phyloP scores from a whole-genome alignment of 2,113 vertebrate genomes.

The Macaca nemestrina region DNA sequence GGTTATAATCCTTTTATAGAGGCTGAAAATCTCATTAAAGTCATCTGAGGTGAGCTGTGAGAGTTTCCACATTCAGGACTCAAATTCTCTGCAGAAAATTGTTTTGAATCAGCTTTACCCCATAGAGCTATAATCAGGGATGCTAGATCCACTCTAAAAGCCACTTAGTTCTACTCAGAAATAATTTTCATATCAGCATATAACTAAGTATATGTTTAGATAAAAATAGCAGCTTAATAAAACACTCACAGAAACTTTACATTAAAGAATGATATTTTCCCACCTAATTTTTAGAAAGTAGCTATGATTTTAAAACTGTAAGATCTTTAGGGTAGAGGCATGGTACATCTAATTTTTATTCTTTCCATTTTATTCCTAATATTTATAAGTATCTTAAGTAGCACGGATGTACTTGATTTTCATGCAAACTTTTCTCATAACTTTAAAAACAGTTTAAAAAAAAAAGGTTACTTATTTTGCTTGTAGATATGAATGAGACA shows the following conservation, averaged over 20 bases:
- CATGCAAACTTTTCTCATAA: background rate
- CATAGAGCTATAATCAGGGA: background rate
- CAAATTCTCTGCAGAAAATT: background rate
- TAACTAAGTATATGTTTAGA: background rate
- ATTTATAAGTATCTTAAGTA: background rate
- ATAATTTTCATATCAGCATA: background rate
- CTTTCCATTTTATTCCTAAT: background rate
- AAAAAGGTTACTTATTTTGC: background rate
- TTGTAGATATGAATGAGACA: background rate
- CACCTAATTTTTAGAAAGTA: background rate
- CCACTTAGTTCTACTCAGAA: background rate
- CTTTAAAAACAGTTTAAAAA: background rate
- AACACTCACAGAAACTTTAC: background rate
- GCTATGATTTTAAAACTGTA: background rate
- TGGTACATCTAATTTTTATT: background rate
- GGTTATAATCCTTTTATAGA: background rate
- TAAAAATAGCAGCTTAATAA: conserved; percentile 26
- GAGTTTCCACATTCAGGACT: background rate
- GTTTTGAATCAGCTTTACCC: background rate
- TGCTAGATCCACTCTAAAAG: background rate
- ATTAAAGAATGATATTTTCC: background rate
- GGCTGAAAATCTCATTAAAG: background rate
- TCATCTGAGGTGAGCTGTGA: background rate
- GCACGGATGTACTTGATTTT: background rate
- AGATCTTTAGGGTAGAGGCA: background rate